Evolutionary conservation across 2,113 vertebrate genomes (phyloP).

Genomic region (Phainopepla nitens): DNA sequence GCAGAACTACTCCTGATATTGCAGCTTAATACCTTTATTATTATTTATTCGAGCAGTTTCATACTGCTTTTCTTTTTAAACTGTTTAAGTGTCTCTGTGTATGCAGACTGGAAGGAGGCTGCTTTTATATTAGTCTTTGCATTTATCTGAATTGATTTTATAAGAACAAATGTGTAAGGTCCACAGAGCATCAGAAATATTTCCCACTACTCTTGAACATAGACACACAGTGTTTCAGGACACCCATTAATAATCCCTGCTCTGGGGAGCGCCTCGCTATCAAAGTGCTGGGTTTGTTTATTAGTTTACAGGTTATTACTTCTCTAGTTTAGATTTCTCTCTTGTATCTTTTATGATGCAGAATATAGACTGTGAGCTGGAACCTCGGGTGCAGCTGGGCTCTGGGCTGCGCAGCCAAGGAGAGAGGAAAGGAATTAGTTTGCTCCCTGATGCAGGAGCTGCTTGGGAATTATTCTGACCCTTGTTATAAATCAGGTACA

Average conservation of each 20-base stretch:
- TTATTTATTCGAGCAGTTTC: background rate
- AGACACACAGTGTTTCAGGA: constrained; percentile 30
- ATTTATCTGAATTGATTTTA: background rate
- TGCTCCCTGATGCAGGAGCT: constrained; percentile 9
- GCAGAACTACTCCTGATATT: background rate
- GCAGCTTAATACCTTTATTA: background rate
- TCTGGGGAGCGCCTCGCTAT: constrained; percentile 19
- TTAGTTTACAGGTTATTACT: constrained; percentile 72
- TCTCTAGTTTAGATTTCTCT: constrained; percentile 60
- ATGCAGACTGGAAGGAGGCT: background rate
- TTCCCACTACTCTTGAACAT: background rate
- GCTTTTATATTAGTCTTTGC: background rate
- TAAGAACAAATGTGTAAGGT: background rate
- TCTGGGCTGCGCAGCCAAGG: background rate
- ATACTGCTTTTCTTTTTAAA: background rate
- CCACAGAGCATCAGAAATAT: constrained; percentile 3
- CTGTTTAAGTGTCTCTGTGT: background rate
- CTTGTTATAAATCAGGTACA: constrained; percentile 1
- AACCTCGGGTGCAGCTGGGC: constrained; percentile 25
- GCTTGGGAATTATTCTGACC: constrained; percentile 27
- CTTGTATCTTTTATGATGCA: constrained; percentile 63
- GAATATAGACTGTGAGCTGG: constrained; percentile 49
- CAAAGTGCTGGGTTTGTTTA: constrained; percentile 58
- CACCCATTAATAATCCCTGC: constrained; percentile 51
- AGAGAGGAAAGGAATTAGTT: constrained; percentile 46